Evolutionary conservation across 2,888 invertebrate genomes (phyloP), one percentile per base, ranked within the genome.

Genomic region (Lasiommata megera): DNA sequence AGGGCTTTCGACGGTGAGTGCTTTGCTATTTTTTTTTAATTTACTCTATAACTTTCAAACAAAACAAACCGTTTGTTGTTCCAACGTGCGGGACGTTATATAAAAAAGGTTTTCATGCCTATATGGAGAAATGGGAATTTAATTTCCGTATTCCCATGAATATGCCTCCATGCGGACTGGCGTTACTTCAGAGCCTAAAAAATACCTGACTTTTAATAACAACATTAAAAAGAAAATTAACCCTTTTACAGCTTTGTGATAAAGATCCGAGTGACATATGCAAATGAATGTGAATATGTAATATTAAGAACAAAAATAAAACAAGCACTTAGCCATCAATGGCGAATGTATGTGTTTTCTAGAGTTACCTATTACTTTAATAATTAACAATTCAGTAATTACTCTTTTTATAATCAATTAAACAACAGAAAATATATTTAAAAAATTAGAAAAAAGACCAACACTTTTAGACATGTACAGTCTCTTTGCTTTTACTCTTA

Each of bases 61-160:
- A 8, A 2, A 7, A 43, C n/a, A 12, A 11, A 72, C 69, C 71
- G 68, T 74, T 75, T 71, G 67, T 61, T 60, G 67, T 73, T 72
- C 69, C n/a, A 11, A 38, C 66, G 63, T 59, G 63, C 62, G 65
- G 65, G 68, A 63, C 67, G 64, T 59, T 51, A 56, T 41, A 43
- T 50, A 36, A 52, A 50, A 58, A 58, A 38, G 36, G n/a, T 57
- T 34, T 50, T 53, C 55, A 41, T 58, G 58, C 38, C 61, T 65
- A 64, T 65, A 61, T 16, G 29, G 46, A 14, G 50, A 58, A 63
- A 52, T 56, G 55, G 58, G 60, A 58, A 59, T 7, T 57, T 31
- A 37, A 58, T 67, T 68, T 66, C 59, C 66, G 69, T 61, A 70
- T 73, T 68, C n/a, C n/a, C 63, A 72, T 67, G 66, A 62, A n/a